A percentile compares a stretch with the other conserved stretches of the same genome.
These are phyloP conservation scores for Callionymus lyra DNA, from an alignment of 2,113 vertebrate genomes.

Conservation along the genomic window DNA sequence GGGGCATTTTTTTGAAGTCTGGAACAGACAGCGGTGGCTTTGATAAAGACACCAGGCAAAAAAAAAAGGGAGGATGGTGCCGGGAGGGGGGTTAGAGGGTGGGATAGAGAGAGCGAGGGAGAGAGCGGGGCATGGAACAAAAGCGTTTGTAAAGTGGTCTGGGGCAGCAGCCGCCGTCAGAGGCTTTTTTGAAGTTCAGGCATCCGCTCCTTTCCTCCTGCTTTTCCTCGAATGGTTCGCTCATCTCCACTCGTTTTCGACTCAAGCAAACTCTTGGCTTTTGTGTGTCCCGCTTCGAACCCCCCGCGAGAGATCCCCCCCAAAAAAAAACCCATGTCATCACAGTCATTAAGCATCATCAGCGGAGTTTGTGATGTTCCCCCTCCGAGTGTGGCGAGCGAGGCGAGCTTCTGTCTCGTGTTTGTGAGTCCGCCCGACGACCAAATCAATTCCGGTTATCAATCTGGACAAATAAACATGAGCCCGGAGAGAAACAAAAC, in stretches of 20 bases:
- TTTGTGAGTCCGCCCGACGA: slow-evolving; percentile 7
- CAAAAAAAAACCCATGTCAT: slow-evolving; percentile 7
- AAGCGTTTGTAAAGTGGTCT: slow-evolving; percentile 66
- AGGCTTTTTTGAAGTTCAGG: slow-evolving; percentile 67
- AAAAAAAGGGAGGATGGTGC: slow-evolving; percentile 12
- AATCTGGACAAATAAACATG: neutral
- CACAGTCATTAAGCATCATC: slow-evolving; percentile 8
- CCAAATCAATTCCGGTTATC: slow-evolving; percentile 3
- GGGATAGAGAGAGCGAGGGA: slow-evolving; percentile 17
- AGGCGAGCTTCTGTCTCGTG: slow-evolving; percentile 1
- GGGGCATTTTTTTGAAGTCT: slow-evolving; percentile 66
- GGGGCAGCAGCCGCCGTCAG: slow-evolving; percentile 54
- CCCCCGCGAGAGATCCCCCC: slow-evolving; percentile 5
- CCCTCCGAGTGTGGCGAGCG: slow-evolving; percentile 1
- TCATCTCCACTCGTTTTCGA: slow-evolving; percentile 7
- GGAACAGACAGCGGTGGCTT: slow-evolving; percentile 66
- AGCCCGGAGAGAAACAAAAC: neutral
- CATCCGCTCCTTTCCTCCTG: slow-evolving; percentile 20
- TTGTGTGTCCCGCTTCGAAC: slow-evolving; percentile 3
- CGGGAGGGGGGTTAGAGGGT: slow-evolving; percentile 5
- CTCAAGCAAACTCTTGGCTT: slow-evolving; percentile 15
- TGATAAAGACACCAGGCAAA: slow-evolving; percentile 64
- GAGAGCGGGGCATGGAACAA: slow-evolving; percentile 49
- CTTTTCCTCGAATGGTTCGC: slow-evolving; percentile 23
- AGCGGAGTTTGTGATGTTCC: slow-evolving; percentile 3